Evolutionary conservation across 2,113 vertebrate genomes (phyloP).

Genomic region (Pteronura brasiliensis): DNA sequence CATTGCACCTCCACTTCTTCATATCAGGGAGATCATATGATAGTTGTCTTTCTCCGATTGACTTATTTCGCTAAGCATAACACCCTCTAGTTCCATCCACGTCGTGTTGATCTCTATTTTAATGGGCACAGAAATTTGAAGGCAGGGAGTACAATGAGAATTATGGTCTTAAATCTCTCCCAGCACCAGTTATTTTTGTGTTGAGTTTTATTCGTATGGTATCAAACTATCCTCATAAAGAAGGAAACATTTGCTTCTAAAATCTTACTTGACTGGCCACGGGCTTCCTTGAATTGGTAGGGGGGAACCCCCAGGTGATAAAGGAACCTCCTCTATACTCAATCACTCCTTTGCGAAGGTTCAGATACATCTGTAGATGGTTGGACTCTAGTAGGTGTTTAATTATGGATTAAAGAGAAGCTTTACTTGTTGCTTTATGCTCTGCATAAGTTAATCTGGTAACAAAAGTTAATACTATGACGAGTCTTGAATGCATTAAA

Average conservation of each 20-base stretch:
- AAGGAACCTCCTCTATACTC: not conserved
- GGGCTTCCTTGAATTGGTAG: not conserved
- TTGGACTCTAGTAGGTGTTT: not conserved
- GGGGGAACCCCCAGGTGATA: not conserved
- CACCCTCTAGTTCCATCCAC: no score
- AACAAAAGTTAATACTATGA: not conserved
- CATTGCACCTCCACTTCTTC: no score
- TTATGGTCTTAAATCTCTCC: not conserved
- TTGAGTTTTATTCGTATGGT: not conserved
- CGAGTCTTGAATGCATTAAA: not conserved
- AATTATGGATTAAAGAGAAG: not conserved
- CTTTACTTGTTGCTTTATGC: not conserved
- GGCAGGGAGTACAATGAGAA: not conserved
- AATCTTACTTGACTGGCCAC: not conserved
- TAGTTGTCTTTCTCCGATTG: no score
- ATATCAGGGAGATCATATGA: no score
- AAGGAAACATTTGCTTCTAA: not conserved
- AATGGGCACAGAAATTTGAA: not conserved
- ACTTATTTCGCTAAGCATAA: no score
- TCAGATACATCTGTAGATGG: not conserved
- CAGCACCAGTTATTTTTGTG: not conserved
- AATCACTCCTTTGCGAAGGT: not conserved
- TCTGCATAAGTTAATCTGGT: not conserved
- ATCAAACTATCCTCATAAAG: slow-evolving; percentile 10
- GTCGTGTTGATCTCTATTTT: not conserved